phyloP scores from a whole-genome alignment of 2,113 vertebrate genomes.

The Tinamus guttatus region DNA sequence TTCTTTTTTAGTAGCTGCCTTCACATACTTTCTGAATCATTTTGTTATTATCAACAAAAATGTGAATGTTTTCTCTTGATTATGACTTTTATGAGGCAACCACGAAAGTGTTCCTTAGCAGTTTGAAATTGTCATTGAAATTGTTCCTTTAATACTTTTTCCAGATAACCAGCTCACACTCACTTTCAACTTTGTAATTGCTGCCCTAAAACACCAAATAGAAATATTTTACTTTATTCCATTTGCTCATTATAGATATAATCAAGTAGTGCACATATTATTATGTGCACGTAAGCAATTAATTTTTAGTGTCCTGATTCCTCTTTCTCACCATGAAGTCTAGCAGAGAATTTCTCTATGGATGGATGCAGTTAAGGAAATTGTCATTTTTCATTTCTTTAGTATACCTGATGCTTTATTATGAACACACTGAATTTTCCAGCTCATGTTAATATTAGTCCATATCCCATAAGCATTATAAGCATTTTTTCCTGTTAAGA shows the following conservation, averaged over 20 bases:
- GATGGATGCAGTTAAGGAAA: neutral
- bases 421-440: neutral
- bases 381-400: neutral
- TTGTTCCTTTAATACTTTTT: neutral
- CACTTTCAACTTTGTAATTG: neutral
- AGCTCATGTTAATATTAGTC: neutral
- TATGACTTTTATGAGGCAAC: neutral
- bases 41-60: neutral
- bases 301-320: neutral
- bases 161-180: neutral
- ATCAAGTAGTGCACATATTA: neutral
- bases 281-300: neutral
- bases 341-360: neutral
- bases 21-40: neutral
- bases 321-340: neutral
- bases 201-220: neutral
- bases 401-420: neutral
- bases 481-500: slow-evolving; percentile 22
- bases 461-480: neutral
- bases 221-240: neutral
- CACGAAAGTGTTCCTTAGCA: neutral
- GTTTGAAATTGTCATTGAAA: neutral
- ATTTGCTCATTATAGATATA: neutral
- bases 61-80: neutral
- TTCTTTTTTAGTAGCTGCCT: neutral